phyloP scores from a whole-genome alignment of 2,797 vertebrate genomes.

The Carapus acus region DNA sequence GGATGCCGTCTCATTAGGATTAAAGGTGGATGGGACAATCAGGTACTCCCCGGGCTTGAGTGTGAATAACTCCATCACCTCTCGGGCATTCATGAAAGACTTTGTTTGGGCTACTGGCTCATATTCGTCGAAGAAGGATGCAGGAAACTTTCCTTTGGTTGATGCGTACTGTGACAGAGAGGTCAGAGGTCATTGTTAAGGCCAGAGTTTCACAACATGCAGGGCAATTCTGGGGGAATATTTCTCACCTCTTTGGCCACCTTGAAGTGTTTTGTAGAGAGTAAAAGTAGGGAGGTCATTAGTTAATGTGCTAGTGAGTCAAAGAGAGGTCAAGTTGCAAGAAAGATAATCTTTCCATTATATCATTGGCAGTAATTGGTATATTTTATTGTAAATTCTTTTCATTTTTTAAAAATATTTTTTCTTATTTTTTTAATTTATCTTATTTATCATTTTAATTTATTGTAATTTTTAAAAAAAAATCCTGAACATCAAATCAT shows the following conservation, averaged over 20 bases:
- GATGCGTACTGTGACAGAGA: slow-evolving; percentile 40
- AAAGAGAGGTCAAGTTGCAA: neutral
- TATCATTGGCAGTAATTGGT: too few relatives aligned
- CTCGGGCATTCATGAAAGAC: slow-evolving; percentile 37
- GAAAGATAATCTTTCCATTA: too few relatives aligned
- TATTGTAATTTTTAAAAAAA: too few relatives aligned
- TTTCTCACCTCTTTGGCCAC: slow-evolving; percentile 59
- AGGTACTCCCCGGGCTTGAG: slow-evolving; percentile 65
- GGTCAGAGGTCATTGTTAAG: neutral
- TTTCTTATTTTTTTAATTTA: too few relatives aligned
- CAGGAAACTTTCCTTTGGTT: slow-evolving; percentile 49
- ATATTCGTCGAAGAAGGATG: slow-evolving; percentile 50
- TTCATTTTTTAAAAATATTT: too few relatives aligned
- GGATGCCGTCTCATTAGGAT: slow-evolving; percentile 42
- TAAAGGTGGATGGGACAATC: slow-evolving; percentile 60
- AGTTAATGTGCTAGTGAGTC: neutral
- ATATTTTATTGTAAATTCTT: too few relatives aligned
- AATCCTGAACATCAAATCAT: too few relatives aligned
- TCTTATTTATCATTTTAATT: too few relatives aligned
- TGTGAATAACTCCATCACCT: slow-evolving; percentile 50
- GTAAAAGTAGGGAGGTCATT: slow-evolving; percentile 1
- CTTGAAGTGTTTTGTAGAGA: slow-evolving; percentile 37
- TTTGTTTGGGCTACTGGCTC: slow-evolving; percentile 27
- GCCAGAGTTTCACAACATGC: neutral
- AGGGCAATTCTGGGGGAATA: neutral